Evolutionary conservation across 35 echinoderm and acorn worm species (phyloP), one percentile per base, ranked within the genome.

Genomic region (Strongylocentrotus purpuratus): DNA sequence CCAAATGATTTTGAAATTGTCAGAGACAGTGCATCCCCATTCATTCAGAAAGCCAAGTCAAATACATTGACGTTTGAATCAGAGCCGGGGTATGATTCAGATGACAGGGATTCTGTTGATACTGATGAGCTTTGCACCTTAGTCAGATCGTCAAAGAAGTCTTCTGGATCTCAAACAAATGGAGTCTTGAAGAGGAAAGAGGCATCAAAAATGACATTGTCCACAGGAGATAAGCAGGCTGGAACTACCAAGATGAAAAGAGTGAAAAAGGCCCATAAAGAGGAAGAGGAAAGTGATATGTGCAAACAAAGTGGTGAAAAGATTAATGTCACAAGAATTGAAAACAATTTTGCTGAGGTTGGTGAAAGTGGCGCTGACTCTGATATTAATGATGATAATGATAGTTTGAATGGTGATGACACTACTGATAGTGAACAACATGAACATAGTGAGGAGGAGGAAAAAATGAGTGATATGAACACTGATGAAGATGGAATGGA

Each of bases 1-100:
- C 33, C 87, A 89, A 46, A 31, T 61, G 90, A 95, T 50, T 97
- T 97, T 97, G 97, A 97, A 92, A 59, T 97, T 96, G 97, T 97
- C 18, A 46, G 47, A 31, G 45, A 47, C 15, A 41, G 65, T 78
- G 28, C 65, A n/a, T 78, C 20, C 65, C 22, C 20, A 7, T 28
- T 78, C 20, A 7, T 9, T 22, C 28, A 7, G 22, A 78, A n/a
- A 0, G 20, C 22, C 20, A 78, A n/a, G 20, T 28, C 65, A 78
- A 78, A 61, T 31, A 61, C 13, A n/a, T 14, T 5, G 1, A 32
- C 9, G 17, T 33, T 65, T 94, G 33, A 46, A 18, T 94, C 70
- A 4, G 45, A 61, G 70, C 25, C 31, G 11, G 46, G 48, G 11
- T 71, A 92, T 78, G 92, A 94, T 31, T 95, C 95, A 20, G 96